Base-by-base conservation (phyloP, 2,888 invertebrate species). In the Sialis lutaria region DNA sequence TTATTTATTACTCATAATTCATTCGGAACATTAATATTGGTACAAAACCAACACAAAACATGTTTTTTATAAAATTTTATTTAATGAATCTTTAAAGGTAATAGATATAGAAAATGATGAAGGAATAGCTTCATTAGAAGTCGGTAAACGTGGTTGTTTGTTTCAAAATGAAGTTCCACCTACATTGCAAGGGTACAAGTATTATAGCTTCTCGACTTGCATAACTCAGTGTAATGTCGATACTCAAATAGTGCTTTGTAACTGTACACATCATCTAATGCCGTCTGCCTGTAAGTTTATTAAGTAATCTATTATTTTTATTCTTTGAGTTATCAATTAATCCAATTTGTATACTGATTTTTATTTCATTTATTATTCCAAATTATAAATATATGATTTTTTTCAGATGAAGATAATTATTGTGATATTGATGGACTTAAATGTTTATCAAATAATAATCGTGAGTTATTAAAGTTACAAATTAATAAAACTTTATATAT, bases 251-350 rank as follows among this genome's bases (percentile, higher is more conserved):
- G 58, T 62, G 6, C 55, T 65, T 6, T 79, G 79, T 54, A 76
- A 77, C 54, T 79, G 79, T 55, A 74, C 76, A 0, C 75, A 77
- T 57, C 76, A 77, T 56, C 68, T 73, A 45, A 72, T 76, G 68
- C 73, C 77, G 2, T 62, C 61, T 50, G 63, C 73, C 46, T 68
- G 77, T 75, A 61, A 60, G 61, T 57, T 22, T 22, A 4, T 22
- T 22, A 22, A 22, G 22, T 22, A 22, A 22, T 22, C 22, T 22
- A 22, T 22, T 22, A 22, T 22, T 22, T 22, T 22, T 22, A n/a
- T n/a, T n/a, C n/a, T n/a, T n/a, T n/a, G 22, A 22, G 22, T 22
- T 22, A 22, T 22, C 22, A 22, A 22, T 22, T 22, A 22, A 22
- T 22, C 22, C 2, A 22, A 22, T 22, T 22, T 22, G 22, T 22